Percentiles rank a stretch among this genome's conserved stretches.
Evolutionary conservation across 2,888 invertebrate species (phyloP).

Genomic region (Drosophila meridionalis): DNA sequence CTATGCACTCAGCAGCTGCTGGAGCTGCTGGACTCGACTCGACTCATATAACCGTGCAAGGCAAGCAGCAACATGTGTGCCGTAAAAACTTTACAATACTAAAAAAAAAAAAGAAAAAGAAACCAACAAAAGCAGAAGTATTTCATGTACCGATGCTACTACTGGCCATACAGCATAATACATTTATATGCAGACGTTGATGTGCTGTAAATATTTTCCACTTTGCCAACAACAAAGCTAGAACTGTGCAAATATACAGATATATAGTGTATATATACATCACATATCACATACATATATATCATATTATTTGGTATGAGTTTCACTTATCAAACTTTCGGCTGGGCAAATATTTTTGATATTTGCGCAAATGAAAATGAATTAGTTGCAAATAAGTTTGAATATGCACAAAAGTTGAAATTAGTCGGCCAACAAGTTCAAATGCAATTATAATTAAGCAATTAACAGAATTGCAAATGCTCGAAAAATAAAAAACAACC

Average conservation of each 20-base stretch:
- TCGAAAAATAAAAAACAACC: background rate
- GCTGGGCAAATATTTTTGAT: slow-evolving; percentile 18
- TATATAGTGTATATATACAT: background rate
- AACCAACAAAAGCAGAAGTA: background rate
- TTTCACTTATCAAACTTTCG: slow-evolving; percentile 7
- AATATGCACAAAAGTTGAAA: slow-evolving; percentile 35
- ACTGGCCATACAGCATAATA: slow-evolving; percentile 45
- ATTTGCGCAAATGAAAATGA: slow-evolving; percentile 14
- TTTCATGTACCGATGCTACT: background rate
- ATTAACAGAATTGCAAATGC: slow-evolving; percentile 29
- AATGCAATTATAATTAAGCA: slow-evolving; percentile 48
- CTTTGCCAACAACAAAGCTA: slow-evolving; percentile 24
- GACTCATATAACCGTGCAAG: slow-evolving; percentile 12
- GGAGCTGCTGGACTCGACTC: background rate
- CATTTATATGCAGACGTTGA: slow-evolving; percentile 66
- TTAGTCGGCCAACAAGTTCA: slow-evolving; percentile 30
- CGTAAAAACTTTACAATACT: slow-evolving; percentile 62
- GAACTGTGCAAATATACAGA: slow-evolving; percentile 9
- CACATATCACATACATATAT: background rate
- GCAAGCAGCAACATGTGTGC: slow-evolving; percentile 72
- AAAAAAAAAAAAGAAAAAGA: slow-evolving; percentile 12
- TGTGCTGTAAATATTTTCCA: slow-evolving; percentile 60
- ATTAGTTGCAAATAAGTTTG: slow-evolving; percentile 20
- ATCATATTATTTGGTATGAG: slow-evolving; percentile 9
- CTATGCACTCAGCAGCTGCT: slow-evolving; percentile 11